Evolutionary conservation across 2,888 invertebrate genomes (phyloP).

Genomic region (Lacanobia wlatinum): DNA sequence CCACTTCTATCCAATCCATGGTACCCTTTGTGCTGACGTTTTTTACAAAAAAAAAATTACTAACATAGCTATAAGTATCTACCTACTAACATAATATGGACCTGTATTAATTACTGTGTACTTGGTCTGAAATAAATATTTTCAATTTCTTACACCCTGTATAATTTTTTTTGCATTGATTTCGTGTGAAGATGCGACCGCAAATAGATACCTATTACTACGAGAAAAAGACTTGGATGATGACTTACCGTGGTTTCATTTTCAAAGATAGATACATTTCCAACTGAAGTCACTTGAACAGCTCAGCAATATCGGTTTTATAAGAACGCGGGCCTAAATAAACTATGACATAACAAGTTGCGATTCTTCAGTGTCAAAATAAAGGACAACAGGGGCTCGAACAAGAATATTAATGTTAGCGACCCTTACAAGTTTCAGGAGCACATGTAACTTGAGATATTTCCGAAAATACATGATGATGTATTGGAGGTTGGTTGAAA

Average conservation of each 20-base stretch:
- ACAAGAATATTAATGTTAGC: constrained; percentile 51
- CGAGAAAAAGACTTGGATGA: no score
- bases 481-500: constrained; percentile 17
- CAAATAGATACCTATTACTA: no score
- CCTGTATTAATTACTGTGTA: no score
- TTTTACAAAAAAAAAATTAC: no score
- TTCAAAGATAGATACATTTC: not conserved
- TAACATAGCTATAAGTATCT: no score
- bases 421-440: constrained; percentile 30
- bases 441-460: constrained; percentile 36
- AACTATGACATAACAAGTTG: constrained; percentile 19
- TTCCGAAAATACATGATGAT: constrained; percentile 36
- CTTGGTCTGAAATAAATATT: no score
- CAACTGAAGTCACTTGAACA: not conserved
- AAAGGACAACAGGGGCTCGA: constrained; percentile 24
- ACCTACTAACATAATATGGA: no score
- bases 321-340: constrained; percentile 9
- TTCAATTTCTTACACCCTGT: no score
- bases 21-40: no score
- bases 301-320: not conserved
- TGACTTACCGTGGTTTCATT: not conserved
- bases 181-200: no score
- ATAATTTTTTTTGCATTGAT: no score
- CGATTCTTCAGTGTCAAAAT: constrained; percentile 52
- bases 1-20: no score